A percentile compares a stretch with the other conserved stretches of the same genome.
phyloP scores from a whole-genome alignment of 35 echinoderm and acorn worm species.

The Anneissia japonica region DNA sequence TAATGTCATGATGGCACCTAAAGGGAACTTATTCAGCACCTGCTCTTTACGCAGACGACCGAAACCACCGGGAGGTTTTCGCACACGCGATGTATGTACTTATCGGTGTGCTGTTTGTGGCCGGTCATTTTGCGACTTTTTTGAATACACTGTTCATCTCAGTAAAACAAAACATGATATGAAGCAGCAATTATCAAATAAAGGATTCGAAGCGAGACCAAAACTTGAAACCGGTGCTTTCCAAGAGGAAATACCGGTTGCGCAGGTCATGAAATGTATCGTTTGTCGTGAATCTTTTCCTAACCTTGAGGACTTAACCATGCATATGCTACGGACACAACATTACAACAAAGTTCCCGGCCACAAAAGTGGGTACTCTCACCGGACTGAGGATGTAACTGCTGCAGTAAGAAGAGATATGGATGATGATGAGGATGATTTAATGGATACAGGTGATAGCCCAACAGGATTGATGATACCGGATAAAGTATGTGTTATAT shows the following conservation, averaged over 20 bases:
- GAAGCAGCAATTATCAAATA: constrained; percentile 5
- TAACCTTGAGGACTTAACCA: constrained; percentile 67
- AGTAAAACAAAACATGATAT: constrained; percentile 61
- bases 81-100: constrained; percentile 29
- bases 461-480: background rate
- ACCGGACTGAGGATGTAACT: background rate
- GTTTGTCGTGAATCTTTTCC: constrained; percentile 58
- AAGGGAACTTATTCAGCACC: constrained; percentile 38
- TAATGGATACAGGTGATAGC: background rate
- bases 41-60: constrained; percentile 51
- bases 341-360: constrained; percentile 70
- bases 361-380: constrained; percentile 15
- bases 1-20: constrained; percentile 22
- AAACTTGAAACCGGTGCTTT: constrained; percentile 43
- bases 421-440: background rate
- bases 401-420: background rate
- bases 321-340: constrained; percentile 72
- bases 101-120: constrained; percentile 52
- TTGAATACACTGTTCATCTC: constrained; percentile 63
- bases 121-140: constrained; percentile 60
- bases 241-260: constrained; percentile 63
- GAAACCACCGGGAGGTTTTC: constrained; percentile 8
- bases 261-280: constrained; percentile 73
- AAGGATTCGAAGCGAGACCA: constrained; percentile 12
- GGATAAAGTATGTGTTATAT: background rate